Evolutionary conservation across 2,888 invertebrate genomes (phyloP), one percentile per base, ranked within the genome.

Genomic region (Callosobruchus maculatus): DNA sequence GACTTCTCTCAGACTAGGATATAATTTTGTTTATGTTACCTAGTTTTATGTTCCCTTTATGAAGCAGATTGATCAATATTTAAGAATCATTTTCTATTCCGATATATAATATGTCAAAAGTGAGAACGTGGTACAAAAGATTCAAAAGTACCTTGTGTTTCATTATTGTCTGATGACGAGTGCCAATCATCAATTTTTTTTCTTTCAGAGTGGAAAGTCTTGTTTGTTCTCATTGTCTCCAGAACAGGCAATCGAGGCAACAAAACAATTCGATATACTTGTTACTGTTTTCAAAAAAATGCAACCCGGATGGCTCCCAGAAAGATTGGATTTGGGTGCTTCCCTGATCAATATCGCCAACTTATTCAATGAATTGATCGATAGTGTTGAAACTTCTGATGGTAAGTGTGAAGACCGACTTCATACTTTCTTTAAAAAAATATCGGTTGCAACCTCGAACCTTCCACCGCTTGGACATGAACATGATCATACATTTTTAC

Each of bases 161-260:
- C 7, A 26, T 7, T 26, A 7, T 26, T 7, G 26, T 26, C 26
- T 7, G 7, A 26, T 26, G 18, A 81, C 78, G 4, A 84, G 87
- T 0, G 90, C 91, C 74, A 91, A 90, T 26, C 26, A 26, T 26
- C 7, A 7, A n/a, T n/a, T 26, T 7, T 26, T 26, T 49, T 49
- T 49, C 4, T 13, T 49, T 18, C 13, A 49, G 81, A 91, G 88
- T 78, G 92, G 92, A 26, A 92, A 92, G 84, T 92, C 92, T 0
- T 92, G 92, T 79, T 85, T 93, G n/a, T 93, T 93, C 81, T 91
- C 91, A 0, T 84, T 93, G 2, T 89, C 90, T 26, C 88, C 90
- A 69, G 79, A 83, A 7, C 90, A 91, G 31, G 89, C 92, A 0
- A 81, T 82, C n/a, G 85, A 87, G 69, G 90, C 90, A 0, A 85